A percentile compares a stretch with the other conserved stretches of the same genome.
Evolutionary conservation across 2,888 invertebrate species (phyloP).

Genomic region (Serripes groenlandicus): DNA sequence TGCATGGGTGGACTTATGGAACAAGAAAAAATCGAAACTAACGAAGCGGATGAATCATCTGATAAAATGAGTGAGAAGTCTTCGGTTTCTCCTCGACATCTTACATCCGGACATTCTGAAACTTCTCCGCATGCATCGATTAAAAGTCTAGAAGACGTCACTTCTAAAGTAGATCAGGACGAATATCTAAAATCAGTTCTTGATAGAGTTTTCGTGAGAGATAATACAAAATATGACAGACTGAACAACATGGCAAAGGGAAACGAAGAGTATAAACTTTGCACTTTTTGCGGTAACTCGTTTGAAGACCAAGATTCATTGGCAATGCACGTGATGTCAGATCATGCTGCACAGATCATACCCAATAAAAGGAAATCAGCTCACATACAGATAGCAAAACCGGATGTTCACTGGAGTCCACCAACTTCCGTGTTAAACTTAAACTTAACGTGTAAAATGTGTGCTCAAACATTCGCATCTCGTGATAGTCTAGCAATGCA

Average conservation of each 20-base stretch:
- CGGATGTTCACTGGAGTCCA: neutral
- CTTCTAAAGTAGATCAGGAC: slow-evolving; percentile 68
- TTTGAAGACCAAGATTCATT: slow-evolving; percentile 82
- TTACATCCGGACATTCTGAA: neutral
- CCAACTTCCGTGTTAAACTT: slow-evolving; percentile 14
- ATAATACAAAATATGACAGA: neutral
- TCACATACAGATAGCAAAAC: slow-evolving; percentile 4
- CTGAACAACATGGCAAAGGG: neutral
- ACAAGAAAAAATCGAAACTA: neutral
- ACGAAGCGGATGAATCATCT: slow-evolving; percentile 6
- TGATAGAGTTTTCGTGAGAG: slow-evolving; percentile 50
- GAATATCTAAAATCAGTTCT: slow-evolving; percentile 71
- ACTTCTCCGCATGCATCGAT: neutral
- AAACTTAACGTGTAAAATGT: slow-evolving; percentile 75
- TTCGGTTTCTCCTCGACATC: neutral
- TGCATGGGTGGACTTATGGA: slow-evolving; percentile 60
- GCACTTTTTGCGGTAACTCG: slow-evolving; percentile 76
- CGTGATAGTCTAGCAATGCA: slow-evolving; percentile 84
- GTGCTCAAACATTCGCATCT: slow-evolving; percentile 76
- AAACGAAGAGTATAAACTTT: slow-evolving; percentile 55
- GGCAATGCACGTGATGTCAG: slow-evolving; percentile 85
- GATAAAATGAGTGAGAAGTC: neutral
- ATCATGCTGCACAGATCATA: slow-evolving; percentile 62
- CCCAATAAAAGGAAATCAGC: slow-evolving; percentile 13
- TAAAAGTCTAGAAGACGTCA: slow-evolving; percentile 67